These are phyloP conservation scores for Cyaniris semiargus DNA, from an alignment of 2,888 invertebrate species.

Conservation along the genomic window DNA sequence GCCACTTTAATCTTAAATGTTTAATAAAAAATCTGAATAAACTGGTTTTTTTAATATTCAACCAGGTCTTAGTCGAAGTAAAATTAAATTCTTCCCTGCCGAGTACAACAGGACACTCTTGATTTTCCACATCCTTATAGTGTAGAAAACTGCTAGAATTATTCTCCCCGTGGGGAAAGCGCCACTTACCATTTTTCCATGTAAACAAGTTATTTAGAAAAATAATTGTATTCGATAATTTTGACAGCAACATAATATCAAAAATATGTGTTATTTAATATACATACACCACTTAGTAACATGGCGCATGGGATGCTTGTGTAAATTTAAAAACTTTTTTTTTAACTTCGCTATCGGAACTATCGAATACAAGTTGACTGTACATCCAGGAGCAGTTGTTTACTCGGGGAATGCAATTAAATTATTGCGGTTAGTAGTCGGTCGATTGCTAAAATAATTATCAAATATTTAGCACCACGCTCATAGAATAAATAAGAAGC, in stretches of 20 bases:
- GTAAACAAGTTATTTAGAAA: constrained; percentile 53
- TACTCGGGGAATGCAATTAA: constrained; percentile 74
- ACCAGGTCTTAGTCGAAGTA: constrained; percentile 10
- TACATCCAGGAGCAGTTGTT: constrained; percentile 60
- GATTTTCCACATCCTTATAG: constrained; percentile 25
- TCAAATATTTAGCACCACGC: constrained; percentile 24
- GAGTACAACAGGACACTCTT: constrained; percentile 15
- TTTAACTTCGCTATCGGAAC: background rate
- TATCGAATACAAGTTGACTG: background rate
- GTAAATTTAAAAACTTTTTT: background rate
- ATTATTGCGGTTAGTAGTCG: constrained; percentile 60
- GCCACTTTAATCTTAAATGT: constrained; percentile 28
- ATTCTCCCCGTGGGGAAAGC: constrained; percentile 66
- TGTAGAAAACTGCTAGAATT: constrained; percentile 31
- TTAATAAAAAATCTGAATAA: constrained; percentile 30
- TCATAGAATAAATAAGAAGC: background rate
- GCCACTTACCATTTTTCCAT: constrained; percentile 72
- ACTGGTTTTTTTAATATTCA: constrained; percentile 33
- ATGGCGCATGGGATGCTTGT: background rate
- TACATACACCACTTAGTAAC: too few species aligned
- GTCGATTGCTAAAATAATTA: constrained; percentile 72
- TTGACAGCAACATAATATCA: too few species aligned
- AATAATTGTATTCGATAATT: background rate
- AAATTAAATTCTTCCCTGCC: constrained; percentile 25
- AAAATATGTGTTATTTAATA: too few species aligned